Evolutionary conservation across 2,888 invertebrate genomes (phyloP), one percentile per base, ranked within the genome.

Genomic region (Cyclophora punctaria): DNA sequence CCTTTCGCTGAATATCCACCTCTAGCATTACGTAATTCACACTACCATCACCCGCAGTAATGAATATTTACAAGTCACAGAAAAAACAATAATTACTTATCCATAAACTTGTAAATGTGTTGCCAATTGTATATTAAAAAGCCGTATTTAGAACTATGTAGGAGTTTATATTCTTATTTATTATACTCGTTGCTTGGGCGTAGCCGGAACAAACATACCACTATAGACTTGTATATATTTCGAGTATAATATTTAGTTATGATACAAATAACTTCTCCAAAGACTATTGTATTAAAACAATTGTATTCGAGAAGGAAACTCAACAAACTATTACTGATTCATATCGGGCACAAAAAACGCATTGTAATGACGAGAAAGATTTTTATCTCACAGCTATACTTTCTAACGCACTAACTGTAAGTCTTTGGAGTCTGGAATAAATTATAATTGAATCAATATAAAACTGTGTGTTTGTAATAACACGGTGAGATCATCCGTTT

Each of bases 1-100:
- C 86, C 86, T 86, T 80, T 80, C 68, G 71, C 71, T 70, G 71
- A 72, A 76, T 71, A 71, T 75, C 73, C 64, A 71, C 66, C 63
- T 65, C 66, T 63, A 60, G 69, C 57, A 69, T 82, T 79, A 80
- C 78, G 79, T 76, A 79, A 80, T 75, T 71, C 66, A 73, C 67
- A 64, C 67, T 61, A 52, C 53, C 57, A 61, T 59, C 53, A 58
- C 49, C 48, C 54, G 53, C 47, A 44, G 51, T 57, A 56, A 37
- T 37, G 37, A 55, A 57, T 50, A 59, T 56, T 55, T 55, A 53
- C 51, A 51, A 51, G 45, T 51, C 55, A 50, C 53, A 53, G 51
- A 61, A 61, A 55, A 61, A 61, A 58, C 41, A 4, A 37, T 37
- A 37, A 37, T 37, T 37, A 37, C 37, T 37, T 5, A 37, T 37